These are phyloP conservation scores for Corapipo altera DNA, from an alignment of 2,113 vertebrate genomes.

Conservation along the genomic window DNA sequence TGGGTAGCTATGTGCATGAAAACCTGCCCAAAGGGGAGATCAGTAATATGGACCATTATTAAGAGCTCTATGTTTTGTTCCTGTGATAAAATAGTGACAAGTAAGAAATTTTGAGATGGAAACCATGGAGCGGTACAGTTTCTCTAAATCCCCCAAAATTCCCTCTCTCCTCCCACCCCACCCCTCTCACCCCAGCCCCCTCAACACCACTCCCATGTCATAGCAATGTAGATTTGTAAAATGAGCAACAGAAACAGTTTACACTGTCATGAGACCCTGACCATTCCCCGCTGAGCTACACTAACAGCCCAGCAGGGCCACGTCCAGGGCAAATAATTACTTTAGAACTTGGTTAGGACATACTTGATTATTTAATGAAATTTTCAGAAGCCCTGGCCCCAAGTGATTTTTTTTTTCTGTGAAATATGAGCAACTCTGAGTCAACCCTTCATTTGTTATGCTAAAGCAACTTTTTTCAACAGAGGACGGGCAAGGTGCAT, in stretches of 20 bases:
- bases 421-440: neutral
- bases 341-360: neutral
- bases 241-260: neutral
- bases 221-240: neutral
- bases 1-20: neutral
- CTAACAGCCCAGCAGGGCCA: neutral
- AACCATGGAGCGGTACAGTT: neutral
- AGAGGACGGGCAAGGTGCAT: neutral
- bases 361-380: neutral
- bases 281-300: neutral
- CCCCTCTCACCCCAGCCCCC: accelerated
- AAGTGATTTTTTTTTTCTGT: neutral
- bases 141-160: neutral
- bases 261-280: neutral
- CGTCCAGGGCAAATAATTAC: neutral
- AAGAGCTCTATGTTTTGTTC: neutral
- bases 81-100: neutral
- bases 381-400: neutral
- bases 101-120: neutral
- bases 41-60: neutral
- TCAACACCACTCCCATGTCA: neutral
- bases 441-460: neutral
- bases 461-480: neutral
- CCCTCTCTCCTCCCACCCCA: neutral
- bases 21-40: neutral